Percentiles rank a stretch among this genome's conserved stretches.
These are phyloP conservation scores for Petrolisthes cinctipes DNA, from an alignment of 2,888 invertebrate genomes.

Conservation along the genomic window DNA sequence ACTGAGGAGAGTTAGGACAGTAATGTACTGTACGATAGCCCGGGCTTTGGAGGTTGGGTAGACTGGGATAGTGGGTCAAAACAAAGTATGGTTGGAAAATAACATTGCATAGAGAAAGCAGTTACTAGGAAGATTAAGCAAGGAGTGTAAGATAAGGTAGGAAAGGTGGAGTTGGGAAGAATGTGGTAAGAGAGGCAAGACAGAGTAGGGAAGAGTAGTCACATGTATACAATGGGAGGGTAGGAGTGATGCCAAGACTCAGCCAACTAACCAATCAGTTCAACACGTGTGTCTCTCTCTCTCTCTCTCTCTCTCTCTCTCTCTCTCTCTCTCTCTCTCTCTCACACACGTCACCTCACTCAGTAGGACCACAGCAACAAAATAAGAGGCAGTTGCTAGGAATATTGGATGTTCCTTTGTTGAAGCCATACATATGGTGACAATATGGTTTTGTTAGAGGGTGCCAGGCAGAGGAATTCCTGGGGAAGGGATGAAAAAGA, in stretches of 20 bases:
- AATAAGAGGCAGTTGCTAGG: too few relatives aligned
- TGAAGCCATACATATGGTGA: too few relatives aligned
- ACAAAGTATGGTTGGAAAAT: neutral
- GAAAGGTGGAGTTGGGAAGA: neutral
- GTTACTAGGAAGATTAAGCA: neutral
- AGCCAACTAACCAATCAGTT: too few relatives aligned
- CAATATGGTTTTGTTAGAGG: too few relatives aligned
- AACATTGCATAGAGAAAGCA: neutral
- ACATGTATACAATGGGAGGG: too few relatives aligned
- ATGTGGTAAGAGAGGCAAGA: neutral
- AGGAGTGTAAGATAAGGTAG: neutral
- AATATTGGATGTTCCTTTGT: too few relatives aligned
- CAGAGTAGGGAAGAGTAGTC: neutral
- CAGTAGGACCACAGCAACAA: neutral
- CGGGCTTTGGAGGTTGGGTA: neutral
- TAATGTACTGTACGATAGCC: too few relatives aligned
- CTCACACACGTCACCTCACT: constrained; percentile 37
- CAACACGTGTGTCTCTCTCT: neutral
- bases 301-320: constrained; percentile 24
- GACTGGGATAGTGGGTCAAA: neutral
- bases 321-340: constrained; percentile 26
- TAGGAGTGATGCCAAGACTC: too few relatives aligned
- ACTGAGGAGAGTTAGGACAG: too few relatives aligned
- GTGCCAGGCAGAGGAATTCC: too few relatives aligned
- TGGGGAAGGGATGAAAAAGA: too few relatives aligned